phyloP scores from a whole-genome alignment of 1,140 invertebrate species.

The Dolichoris vasculosae region DNA sequence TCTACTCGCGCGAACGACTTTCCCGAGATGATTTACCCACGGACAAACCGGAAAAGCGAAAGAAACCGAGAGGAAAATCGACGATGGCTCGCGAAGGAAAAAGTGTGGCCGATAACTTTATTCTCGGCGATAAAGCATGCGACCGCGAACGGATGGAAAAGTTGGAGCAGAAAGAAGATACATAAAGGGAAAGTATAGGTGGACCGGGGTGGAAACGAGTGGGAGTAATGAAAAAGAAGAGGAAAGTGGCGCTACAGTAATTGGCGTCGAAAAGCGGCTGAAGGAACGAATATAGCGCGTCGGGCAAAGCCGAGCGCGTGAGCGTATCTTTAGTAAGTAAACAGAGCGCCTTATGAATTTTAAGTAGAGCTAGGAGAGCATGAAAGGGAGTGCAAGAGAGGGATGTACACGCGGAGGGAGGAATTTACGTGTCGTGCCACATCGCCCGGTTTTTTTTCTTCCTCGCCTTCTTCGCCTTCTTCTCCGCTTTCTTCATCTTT shows the following conservation, averaged over 20 bases:
- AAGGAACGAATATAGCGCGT: conserved; percentile 50
- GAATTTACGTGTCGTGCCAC: conserved; percentile 16
- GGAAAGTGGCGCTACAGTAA: background rate
- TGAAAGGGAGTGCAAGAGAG: conserved; percentile 48
- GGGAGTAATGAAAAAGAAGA: background rate
- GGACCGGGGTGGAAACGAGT: background rate
- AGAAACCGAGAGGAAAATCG: background rate
- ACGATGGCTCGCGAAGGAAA: background rate
- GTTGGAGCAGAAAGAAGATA: background rate
- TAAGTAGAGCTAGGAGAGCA: conserved; percentile 56
- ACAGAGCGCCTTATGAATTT: conserved; percentile 73
- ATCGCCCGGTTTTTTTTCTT: background rate
- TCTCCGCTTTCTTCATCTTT: too few relatives aligned
- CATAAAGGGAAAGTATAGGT: too few relatives aligned
- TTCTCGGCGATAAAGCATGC: conserved; percentile 68
- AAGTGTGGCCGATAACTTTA: conserved; percentile 69
- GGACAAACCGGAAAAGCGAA: background rate
- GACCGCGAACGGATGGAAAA: conserved; percentile 27
- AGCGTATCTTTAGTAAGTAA: conserved; percentile 71
- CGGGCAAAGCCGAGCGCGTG: conserved; percentile 54
- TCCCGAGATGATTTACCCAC: background rate
- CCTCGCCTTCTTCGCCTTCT: too few relatives aligned
- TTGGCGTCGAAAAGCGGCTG: conserved; percentile 50
- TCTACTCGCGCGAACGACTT: background rate
- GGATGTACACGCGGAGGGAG: conserved; percentile 31